phyloP scores from a whole-genome alignment of 2,888 invertebrate species.

The Vanessa cardui region DNA sequence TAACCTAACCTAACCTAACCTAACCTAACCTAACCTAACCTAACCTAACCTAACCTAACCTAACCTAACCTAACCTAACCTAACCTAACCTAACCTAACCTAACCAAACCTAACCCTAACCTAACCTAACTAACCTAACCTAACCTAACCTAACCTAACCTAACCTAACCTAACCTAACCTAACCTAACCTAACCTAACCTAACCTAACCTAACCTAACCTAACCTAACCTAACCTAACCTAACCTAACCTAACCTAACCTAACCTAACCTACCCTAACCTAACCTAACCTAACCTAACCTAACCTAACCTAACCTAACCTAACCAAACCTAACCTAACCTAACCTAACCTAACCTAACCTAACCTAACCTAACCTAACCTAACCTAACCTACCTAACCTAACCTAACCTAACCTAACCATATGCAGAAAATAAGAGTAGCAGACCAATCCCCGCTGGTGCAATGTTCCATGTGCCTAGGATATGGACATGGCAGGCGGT shows the following conservation, averaged over 20 bases:
- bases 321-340: background rate
- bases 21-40: slow-evolving; percentile 22
- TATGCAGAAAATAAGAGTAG: too few species aligned
- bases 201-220: slow-evolving; percentile 35
- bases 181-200: slow-evolving; percentile 35
- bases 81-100: slow-evolving; percentile 54
- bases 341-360: too few species aligned
- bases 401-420: too few species aligned
- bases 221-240: slow-evolving; percentile 35
- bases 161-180: slow-evolving; percentile 32
- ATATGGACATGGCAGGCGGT: too few species aligned
- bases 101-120: slow-evolving; percentile 54
- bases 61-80: slow-evolving; percentile 25
- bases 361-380: too few species aligned
- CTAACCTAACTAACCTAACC: slow-evolving; percentile 32
- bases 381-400: too few species aligned
- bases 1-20: slow-evolving; percentile 25
- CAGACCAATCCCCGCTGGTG: too few species aligned
- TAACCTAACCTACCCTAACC: slow-evolving; percentile 39
- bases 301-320: too few species aligned
- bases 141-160: slow-evolving; percentile 40
- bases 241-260: slow-evolving; percentile 40
- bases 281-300: too few species aligned
- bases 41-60: slow-evolving; percentile 22
- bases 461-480: too few species aligned